Evolutionary conservation across 2,888 invertebrate species (phyloP).

Genomic region (Calameuta idolon): DNA sequence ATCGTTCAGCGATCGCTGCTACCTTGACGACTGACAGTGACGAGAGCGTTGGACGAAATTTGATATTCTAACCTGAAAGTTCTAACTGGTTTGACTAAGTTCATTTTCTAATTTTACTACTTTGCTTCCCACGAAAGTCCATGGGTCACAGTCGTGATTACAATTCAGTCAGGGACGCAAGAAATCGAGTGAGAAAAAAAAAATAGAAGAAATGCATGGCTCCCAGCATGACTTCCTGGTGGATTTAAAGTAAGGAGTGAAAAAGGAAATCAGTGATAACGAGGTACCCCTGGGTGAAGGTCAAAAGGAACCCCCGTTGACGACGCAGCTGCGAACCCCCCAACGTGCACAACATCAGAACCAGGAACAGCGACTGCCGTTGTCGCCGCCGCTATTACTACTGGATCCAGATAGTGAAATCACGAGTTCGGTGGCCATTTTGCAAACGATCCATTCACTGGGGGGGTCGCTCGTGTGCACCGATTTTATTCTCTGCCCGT

Average conservation of each 20-base stretch:
- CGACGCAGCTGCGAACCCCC: slow-evolving; percentile 26
- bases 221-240: background rate
- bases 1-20: background rate
- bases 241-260: slow-evolving; percentile 37
- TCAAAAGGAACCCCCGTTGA: slow-evolving; percentile 11
- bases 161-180: background rate
- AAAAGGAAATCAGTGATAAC: slow-evolving; percentile 59
- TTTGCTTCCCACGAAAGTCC: background rate
- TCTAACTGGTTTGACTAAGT: background rate
- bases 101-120: background rate
- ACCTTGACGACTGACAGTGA: background rate
- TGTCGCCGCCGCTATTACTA: background rate
- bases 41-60: background rate
- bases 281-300: slow-evolving; percentile 51
- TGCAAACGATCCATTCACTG: slow-evolving; percentile 46
- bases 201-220: background rate
- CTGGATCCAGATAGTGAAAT: background rate
- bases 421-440: slow-evolving; percentile 51
- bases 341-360: slow-evolving; percentile 34
- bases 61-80: background rate
- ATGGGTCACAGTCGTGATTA: background rate
- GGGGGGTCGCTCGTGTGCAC: slow-evolving; percentile 45
- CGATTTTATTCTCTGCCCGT: slow-evolving; percentile 35
- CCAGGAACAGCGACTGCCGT: slow-evolving; percentile 1
- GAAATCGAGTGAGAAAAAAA: background rate